Conservation (phyloP, 1,140 invertebrate genomes). For the Lepidurus arcticus region DNA sequence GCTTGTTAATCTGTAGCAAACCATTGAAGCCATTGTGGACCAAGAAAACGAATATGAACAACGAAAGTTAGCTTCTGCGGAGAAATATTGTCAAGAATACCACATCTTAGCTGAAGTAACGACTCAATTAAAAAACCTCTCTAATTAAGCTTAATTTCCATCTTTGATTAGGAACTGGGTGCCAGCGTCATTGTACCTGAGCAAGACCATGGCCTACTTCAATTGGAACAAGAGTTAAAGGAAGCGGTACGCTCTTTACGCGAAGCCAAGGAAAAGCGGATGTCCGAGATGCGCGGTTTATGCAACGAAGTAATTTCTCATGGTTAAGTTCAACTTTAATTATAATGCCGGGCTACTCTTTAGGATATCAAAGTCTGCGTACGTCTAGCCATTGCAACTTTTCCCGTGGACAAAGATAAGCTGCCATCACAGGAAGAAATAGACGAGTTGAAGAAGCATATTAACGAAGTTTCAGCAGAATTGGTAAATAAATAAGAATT, state of each 20-base stretch:
- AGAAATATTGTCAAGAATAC: conserved; percentile 12
- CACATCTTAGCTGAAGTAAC: conserved; percentile 1
- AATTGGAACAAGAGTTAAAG: background rate
- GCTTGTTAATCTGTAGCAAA: conserved; percentile 23
- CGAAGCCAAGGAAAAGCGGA: background rate
- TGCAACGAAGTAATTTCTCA: background rate
- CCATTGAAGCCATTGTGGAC: conserved; percentile 29
- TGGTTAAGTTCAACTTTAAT: background rate
- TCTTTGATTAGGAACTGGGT: conserved; percentile 24
- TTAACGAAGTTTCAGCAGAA: background rate
- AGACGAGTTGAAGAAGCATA: conserved; percentile 23
- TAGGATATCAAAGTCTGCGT: conserved; percentile 6
- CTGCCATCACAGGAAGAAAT: background rate
- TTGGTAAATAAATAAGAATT: background rate
- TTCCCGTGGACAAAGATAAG: background rate
- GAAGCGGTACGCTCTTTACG: background rate
- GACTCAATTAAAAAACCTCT: background rate
- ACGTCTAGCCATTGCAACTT: background rate
- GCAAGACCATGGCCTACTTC: conserved; percentile 9
- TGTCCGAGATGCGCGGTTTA: background rate
- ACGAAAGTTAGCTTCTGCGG: background rate
- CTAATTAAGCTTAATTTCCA: background rate
- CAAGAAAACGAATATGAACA: conserved; percentile 26
- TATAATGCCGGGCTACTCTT: background rate
- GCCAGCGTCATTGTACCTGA: background rate